These are phyloP conservation scores for Sipha flava DNA, from an alignment of 1,140 invertebrate species.

Conservation along the genomic window DNA sequence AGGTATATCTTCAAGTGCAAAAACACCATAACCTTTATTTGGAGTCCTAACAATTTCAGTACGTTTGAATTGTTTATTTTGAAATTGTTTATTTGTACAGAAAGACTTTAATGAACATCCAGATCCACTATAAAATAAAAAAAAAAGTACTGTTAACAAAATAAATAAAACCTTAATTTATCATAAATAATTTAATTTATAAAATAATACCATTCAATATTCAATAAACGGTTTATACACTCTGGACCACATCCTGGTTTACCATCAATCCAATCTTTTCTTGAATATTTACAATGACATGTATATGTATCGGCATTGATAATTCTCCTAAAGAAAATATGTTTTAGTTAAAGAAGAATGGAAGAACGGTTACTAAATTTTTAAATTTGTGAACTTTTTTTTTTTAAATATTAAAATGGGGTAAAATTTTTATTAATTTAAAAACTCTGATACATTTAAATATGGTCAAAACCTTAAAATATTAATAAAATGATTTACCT, in stretches of 20 bases:
- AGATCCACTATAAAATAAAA: conserved; percentile 66
- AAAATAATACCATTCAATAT: conserved; percentile 99
- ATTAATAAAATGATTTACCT: neutral
- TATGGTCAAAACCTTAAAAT: no score
- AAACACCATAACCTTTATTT: conserved; percentile 90
- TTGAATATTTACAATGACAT: conserved; percentile 87
- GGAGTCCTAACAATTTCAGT: conserved; percentile 84
- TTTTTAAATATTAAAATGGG: no score
- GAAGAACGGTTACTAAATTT: no score
- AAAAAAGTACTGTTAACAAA: neutral
- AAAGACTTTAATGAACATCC: conserved; percentile 76
- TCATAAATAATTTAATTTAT: conserved; percentile 40
- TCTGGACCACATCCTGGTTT: conserved; percentile 87
- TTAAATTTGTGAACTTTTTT: no score
- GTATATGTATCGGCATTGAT: conserved; percentile 88
- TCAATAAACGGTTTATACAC: conserved; percentile 90
- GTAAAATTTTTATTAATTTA: no score
- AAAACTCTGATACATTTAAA: no score
- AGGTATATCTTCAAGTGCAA: conserved; percentile 62
- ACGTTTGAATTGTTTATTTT: conserved; percentile 73
- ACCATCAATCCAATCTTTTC: conserved; percentile 74
- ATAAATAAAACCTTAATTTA: neutral
- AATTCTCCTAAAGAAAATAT: conserved; percentile 44
- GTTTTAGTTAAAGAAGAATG: neutral
- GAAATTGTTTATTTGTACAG: conserved; percentile 92